Evolutionary conservation across 1,140 invertebrate genomes (phyloP).

Genomic region (Lamellibrachia luymesi): DNA sequence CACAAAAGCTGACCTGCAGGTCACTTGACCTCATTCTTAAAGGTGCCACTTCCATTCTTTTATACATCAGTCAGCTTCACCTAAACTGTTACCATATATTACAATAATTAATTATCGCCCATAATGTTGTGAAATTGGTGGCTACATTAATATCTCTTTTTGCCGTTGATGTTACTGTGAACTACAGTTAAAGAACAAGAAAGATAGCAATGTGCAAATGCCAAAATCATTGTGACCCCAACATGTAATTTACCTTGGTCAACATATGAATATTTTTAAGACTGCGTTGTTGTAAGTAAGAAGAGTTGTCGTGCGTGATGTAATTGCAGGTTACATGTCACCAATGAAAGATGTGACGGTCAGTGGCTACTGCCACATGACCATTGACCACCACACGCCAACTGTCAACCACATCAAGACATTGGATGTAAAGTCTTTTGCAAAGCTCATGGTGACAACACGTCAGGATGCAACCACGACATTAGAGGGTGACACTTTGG

Average conservation of each 20-base stretch:
- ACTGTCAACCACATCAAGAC: conserved; percentile 28
- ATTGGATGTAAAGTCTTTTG: conserved; percentile 43
- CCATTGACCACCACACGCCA: conserved; percentile 33
- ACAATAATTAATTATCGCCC: background rate
- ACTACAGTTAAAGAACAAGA: too few species aligned
- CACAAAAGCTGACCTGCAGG: conserved; percentile 38
- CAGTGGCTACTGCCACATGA: conserved; percentile 37
- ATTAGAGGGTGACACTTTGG: conserved; percentile 36
- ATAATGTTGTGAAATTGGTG: too few species aligned
- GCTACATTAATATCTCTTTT: too few species aligned
- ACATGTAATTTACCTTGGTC: too few species aligned
- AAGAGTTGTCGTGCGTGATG: background rate
- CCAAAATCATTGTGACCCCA: too few species aligned
- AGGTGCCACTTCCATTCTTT: conserved; percentile 28
- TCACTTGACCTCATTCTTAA: conserved; percentile 42
- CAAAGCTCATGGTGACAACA: conserved; percentile 35
- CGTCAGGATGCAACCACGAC: conserved; percentile 34
- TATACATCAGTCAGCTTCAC: background rate
- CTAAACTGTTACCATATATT: background rate
- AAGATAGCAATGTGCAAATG: too few species aligned
- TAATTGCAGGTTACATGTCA: conserved; percentile 35
- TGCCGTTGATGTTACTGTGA: too few species aligned
- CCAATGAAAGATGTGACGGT: conserved; percentile 39
- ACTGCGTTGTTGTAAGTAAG: background rate
- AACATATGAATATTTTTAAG: too few species aligned